Conservation (phyloP, 2,888 invertebrate genomes). For the Lasioglossum calceatum region DNA sequence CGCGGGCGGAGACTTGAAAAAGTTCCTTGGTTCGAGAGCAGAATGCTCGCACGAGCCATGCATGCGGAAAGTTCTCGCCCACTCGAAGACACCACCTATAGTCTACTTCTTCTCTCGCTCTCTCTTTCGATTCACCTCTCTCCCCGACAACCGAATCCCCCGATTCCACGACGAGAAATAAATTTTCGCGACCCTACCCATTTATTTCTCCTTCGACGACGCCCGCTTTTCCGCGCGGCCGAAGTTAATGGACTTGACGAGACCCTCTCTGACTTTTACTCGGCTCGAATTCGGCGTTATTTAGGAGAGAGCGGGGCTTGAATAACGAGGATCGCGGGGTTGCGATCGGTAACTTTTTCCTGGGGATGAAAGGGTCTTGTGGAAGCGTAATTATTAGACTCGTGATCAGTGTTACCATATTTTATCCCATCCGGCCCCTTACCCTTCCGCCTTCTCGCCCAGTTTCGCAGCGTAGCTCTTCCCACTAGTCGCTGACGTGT, state of each 20-base stretch:
- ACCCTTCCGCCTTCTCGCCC: too few species aligned
- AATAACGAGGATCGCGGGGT: not conserved
- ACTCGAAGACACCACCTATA: not conserved
- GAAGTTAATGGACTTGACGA: constrained; percentile 30
- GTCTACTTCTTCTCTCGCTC: not conserved
- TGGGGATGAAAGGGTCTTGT: not conserved
- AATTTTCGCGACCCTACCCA: constrained; percentile 26
- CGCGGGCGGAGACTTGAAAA: constrained; percentile 58
- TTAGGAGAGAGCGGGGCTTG: not conserved
- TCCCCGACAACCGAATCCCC: constrained; percentile 19
- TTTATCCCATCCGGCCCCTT: too few species aligned
- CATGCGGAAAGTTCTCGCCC: constrained; percentile 58
- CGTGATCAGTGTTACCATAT: too few species aligned
- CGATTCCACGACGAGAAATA: constrained; percentile 36
- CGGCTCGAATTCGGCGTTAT: not conserved
- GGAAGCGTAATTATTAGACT: not conserved
- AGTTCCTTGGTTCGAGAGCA: constrained; percentile 44
- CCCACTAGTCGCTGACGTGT: too few species aligned
- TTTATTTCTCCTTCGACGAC: constrained; percentile 13
- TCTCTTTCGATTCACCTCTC: not conserved
- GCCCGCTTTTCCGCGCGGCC: not conserved
- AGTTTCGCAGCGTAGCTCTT: too few species aligned
- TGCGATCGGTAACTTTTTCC: not conserved
- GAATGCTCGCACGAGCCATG: constrained; percentile 36
- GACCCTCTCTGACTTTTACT: not conserved